phyloP scores from a whole-genome alignment of 2,113 vertebrate species.

The Terrapene triunguis region DNA sequence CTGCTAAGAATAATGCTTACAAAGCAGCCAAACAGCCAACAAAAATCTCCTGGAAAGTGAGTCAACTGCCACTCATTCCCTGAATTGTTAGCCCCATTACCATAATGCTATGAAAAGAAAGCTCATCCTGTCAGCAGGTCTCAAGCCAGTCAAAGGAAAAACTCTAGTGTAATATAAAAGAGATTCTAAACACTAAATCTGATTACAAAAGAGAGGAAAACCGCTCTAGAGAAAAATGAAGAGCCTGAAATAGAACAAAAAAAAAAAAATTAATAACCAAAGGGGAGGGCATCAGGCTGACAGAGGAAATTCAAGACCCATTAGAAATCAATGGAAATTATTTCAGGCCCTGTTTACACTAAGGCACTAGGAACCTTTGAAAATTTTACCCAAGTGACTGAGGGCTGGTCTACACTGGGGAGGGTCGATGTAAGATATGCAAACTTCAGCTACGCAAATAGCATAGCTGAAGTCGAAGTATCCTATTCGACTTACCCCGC shows the following conservation, averaged over 20 bases:
- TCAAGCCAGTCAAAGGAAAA: neutral
- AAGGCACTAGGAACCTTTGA: neutral
- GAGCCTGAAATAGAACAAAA: neutral
- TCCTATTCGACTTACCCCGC: too few relatives aligned
- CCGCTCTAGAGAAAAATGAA: neutral
- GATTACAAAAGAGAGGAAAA: neutral
- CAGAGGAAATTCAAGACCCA: too few relatives aligned
- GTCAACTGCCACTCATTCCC: neutral
- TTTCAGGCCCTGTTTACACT: neutral
- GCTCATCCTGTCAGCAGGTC: neutral
- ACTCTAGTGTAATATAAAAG: neutral
- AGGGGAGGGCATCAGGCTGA: neutral
- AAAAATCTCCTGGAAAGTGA: rapidly evolving
- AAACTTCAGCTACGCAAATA: too few relatives aligned
- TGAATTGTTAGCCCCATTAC: neutral
- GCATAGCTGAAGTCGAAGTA: too few relatives aligned
- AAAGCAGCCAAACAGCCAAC: rapidly evolving
- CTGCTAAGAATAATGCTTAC: neutral
- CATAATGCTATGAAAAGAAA: rapidly evolving
- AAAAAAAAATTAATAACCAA: neutral
- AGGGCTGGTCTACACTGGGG: too few relatives aligned
- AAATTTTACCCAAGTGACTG: neutral
- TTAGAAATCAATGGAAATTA: neutral
- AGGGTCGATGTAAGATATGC: too few relatives aligned
- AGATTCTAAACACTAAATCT: neutral